Conservation (phyloP, 2,797 vertebrate genomes). For the Carduelis carduelis region DNA sequence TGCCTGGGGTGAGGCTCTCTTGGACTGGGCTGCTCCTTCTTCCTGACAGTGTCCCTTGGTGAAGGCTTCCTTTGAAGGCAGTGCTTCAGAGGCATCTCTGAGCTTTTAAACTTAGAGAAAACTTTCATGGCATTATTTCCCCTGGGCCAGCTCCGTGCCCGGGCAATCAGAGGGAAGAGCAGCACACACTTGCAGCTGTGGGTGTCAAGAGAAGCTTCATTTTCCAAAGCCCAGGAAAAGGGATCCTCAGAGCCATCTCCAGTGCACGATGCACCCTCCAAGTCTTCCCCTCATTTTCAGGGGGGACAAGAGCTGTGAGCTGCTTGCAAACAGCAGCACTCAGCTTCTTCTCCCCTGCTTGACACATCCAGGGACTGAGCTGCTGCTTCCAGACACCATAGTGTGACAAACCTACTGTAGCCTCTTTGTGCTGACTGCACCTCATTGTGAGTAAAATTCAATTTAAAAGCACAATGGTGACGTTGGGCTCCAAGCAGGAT, state of each 20-base stretch:
- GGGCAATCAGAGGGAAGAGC: background rate
- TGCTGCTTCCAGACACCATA: background rate
- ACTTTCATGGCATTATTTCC: background rate
- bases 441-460: background rate
- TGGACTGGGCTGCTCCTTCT: background rate
- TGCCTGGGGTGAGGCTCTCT: background rate
- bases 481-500: background rate
- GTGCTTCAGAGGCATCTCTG: background rate
- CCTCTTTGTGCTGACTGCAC: background rate
- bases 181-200: background rate
- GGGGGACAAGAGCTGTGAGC: background rate
- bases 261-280: background rate
- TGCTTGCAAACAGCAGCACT: background rate
- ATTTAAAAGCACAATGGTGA: background rate
- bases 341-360: background rate
- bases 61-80: background rate
- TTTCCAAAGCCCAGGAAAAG: background rate
- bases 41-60: background rate
- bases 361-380: background rate
- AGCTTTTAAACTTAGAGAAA: background rate
- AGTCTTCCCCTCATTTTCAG: background rate
- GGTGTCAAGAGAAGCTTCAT: background rate
- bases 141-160: background rate
- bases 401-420: background rate
- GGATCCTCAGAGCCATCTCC: background rate